A percentile compares a stretch with the other conserved stretches of the same genome.
These are phyloP conservation scores for Pollenia amentaria DNA, from an alignment of 2,888 invertebrate genomes.

Conservation along the genomic window DNA sequence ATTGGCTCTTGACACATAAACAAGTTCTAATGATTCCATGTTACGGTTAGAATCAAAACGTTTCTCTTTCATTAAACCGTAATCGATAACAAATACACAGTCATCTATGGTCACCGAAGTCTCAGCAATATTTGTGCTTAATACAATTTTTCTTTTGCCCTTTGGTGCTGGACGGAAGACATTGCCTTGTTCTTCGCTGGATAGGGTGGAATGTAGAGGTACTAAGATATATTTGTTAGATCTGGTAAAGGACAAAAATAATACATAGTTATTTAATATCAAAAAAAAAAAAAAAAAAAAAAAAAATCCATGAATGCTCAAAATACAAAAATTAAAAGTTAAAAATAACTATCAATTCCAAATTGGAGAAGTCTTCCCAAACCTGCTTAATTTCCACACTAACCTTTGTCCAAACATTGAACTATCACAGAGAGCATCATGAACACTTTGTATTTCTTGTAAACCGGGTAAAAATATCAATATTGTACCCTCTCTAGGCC, in stretches of 20 bases:
- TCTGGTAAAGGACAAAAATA: conserved; percentile 72
- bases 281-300: too few species aligned
- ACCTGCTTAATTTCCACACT: neutral
- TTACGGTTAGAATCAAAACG: conserved; percentile 89
- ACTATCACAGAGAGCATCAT: conserved; percentile 89
- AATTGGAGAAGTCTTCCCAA: too few species aligned
- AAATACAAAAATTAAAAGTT: too few species aligned
- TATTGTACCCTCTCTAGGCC: conserved; percentile 88
- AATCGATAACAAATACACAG: conserved; percentile 96
- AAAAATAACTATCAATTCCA: too few species aligned
- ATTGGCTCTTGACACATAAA: conserved; percentile 96
- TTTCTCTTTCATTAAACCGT: conserved; percentile 96
- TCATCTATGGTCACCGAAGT: conserved; percentile 98
- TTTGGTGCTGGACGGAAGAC: conserved; percentile 89
- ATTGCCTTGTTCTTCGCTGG: conserved; percentile 92
- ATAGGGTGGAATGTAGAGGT: conserved; percentile 94
- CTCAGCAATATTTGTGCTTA: conserved; percentile 97
- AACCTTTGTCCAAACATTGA: conserved; percentile 87
- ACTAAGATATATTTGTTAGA: conserved; percentile 89
- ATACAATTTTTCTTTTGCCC: conserved; percentile 93
- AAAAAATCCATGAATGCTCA: too few species aligned
- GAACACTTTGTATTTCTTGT: conserved; percentile 90
- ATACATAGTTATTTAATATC: neutral
- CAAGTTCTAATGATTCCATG: conserved; percentile 93
- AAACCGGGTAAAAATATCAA: conserved; percentile 92